These are phyloP conservation scores for Mythimna ferrago DNA, from an alignment of 2,888 invertebrate species.

Conservation along the genomic window DNA sequence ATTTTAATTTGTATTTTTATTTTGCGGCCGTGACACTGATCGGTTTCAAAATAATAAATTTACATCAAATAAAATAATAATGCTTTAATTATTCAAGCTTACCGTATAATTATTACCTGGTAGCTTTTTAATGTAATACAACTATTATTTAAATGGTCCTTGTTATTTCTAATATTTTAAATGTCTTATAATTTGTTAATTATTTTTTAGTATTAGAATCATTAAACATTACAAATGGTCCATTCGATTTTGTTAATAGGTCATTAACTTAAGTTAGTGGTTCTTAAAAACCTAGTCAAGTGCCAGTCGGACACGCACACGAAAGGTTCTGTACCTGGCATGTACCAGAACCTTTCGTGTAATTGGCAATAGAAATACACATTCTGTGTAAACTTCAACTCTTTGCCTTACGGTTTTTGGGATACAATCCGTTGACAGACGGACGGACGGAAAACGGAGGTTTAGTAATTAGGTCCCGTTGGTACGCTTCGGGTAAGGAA, in stretches of 20 bases:
- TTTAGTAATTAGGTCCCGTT: no score
- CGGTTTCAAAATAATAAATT: constrained; percentile 29
- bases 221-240: constrained; percentile 3
- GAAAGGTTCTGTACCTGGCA: no score
- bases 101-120: constrained; percentile 8
- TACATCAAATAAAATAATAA: constrained; percentile 30
- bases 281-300: constrained; percentile 7
- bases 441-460: no score
- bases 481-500: no score
- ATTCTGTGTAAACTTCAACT: no score
- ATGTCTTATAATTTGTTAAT: constrained; percentile 23
- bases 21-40: constrained; percentile 48
- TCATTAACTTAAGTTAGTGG: constrained; percentile 31
- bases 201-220: constrained; percentile 8
- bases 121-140: constrained; percentile 26
- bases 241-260: constrained; percentile 27
- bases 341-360: no score
- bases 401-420: no score
- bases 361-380: no score
- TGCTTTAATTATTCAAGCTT: constrained; percentile 22
- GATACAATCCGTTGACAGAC: no score
- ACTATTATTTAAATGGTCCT: constrained; percentile 17
- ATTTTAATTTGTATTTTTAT: constrained; percentile 26
- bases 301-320: no score
- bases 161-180: constrained; percentile 8